Conservation (phyloP, 2,888 invertebrate species). For the Falcaria lacertinaria region DNA sequence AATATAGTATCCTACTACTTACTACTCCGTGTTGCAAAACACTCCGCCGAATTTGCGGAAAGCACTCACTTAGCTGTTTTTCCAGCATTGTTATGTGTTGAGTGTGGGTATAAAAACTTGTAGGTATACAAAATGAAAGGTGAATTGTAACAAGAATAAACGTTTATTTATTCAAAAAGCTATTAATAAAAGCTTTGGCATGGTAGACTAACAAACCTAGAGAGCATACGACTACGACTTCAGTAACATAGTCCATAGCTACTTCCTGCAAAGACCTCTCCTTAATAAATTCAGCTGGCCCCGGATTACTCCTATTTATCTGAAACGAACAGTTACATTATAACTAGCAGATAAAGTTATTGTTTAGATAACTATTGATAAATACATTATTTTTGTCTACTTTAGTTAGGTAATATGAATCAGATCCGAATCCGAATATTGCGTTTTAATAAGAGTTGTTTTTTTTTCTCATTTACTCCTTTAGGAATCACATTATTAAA, state of each 20-base stretch:
- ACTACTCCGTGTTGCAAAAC: too few relatives aligned
- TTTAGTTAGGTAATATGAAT: too few relatives aligned
- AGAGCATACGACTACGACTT: conserved; percentile 44
- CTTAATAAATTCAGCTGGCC: conserved; percentile 71
- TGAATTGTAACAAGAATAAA: conserved; percentile 3
- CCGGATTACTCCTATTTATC: conserved; percentile 66
- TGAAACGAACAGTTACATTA: conserved; percentile 52
- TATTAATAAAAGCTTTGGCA: conserved; percentile 35
- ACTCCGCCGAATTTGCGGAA: too few relatives aligned
- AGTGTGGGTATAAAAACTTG: conserved; percentile 4
- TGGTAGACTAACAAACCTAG: conserved; percentile 47
- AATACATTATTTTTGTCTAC: too few relatives aligned
- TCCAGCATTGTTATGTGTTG: too few relatives aligned
- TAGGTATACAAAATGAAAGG: conserved; percentile 6
- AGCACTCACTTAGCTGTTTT: too few relatives aligned
- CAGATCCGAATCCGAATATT: too few relatives aligned
- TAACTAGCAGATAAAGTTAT: too few relatives aligned
- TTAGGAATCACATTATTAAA: too few relatives aligned
- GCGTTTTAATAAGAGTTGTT: too few relatives aligned
- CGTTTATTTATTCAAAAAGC: conserved; percentile 48
- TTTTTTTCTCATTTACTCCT: too few relatives aligned
- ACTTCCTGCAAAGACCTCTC: conserved; percentile 45
- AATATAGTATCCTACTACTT: too few relatives aligned
- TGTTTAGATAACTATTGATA: neutral
- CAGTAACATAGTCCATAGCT: conserved; percentile 38